Percentiles rank a stretch among this genome's conserved stretches.
phyloP scores from a whole-genome alignment of 2,797 vertebrate species.

The Gymnocypris eckloni region DNA sequence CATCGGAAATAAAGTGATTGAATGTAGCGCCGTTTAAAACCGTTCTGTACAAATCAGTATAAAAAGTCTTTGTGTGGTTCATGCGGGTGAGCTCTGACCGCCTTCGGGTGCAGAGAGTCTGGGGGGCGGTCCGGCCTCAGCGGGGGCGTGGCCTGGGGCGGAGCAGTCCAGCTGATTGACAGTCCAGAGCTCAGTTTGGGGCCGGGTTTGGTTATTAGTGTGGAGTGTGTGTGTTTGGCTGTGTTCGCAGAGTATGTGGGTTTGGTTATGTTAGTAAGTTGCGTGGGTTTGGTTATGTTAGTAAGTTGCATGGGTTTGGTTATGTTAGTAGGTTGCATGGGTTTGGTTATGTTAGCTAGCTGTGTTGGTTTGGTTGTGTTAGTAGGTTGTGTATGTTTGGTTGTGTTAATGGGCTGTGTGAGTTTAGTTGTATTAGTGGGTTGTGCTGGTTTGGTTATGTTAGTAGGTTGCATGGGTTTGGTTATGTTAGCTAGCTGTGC shows the following conservation, averaged over 20 bases:
- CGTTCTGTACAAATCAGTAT: slow-evolving; percentile 86
- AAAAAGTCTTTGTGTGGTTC: slow-evolving; percentile 88
- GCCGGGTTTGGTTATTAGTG: slow-evolving; percentile 61
- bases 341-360: slow-evolving; percentile 61
- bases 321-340: too few relatives aligned
- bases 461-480: slow-evolving; percentile 62
- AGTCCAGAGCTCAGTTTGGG: slow-evolving; percentile 56
- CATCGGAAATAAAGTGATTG: slow-evolving; percentile 68
- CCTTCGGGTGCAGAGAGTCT: slow-evolving; percentile 76
- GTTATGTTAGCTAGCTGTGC: background rate
- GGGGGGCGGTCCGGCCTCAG: slow-evolving; percentile 74
- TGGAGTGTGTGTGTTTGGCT: slow-evolving; percentile 64
- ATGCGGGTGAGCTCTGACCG: slow-evolving; percentile 75
- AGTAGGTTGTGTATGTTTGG: slow-evolving; percentile 60
- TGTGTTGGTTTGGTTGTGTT: slow-evolving; percentile 61
- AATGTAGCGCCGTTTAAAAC: slow-evolving; percentile 79
- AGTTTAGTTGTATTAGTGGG: slow-evolving; percentile 51
- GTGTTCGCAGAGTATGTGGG: slow-evolving; percentile 55
- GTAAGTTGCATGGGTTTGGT: slow-evolving; percentile 64
- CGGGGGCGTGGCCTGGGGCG: slow-evolving; percentile 57
- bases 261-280: slow-evolving; percentile 60
- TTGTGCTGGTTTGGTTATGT: slow-evolving; percentile 58
- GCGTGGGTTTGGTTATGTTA: slow-evolving; percentile 58
- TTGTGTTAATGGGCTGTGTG: slow-evolving; percentile 56
- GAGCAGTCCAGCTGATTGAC: slow-evolving; percentile 53